phyloP scores from a whole-genome alignment of 1,140 invertebrate species.

The Pemphigus obesinymphae region DNA sequence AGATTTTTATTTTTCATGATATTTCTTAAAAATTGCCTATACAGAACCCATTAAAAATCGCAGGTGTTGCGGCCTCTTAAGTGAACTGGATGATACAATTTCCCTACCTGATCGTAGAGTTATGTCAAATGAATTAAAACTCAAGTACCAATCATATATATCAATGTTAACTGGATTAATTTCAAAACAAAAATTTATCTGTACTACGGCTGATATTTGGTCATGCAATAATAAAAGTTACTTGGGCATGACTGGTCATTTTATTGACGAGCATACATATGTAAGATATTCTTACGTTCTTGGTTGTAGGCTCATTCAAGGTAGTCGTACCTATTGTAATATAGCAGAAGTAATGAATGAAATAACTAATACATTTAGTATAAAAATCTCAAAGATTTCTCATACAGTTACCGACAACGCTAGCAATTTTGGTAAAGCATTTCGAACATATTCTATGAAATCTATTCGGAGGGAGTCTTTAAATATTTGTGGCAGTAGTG shows the following conservation, averaged over 20 bases:
- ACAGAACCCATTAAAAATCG: too few relatives aligned
- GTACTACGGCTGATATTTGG: slow-evolving; percentile 10
- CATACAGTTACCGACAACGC: not conserved
- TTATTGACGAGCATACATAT: too few relatives aligned
- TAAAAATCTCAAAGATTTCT: not conserved
- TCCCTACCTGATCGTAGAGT: not conserved
- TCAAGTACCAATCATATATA: not conserved
- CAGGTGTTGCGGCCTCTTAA: too few relatives aligned
- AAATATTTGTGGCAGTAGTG: not conserved
- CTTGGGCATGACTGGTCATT: not conserved
- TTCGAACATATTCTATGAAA: not conserved
- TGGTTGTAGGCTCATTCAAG: not conserved
- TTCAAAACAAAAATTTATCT: not conserved
- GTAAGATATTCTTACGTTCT: not conserved
- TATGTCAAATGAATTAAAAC: not conserved
- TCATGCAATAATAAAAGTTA: not conserved
- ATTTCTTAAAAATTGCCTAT: too few relatives aligned
- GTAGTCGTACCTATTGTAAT: not conserved
- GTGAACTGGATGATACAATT: not conserved
- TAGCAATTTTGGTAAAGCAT: slow-evolving; percentile 4
- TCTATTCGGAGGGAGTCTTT: not conserved
- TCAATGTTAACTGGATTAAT: not conserved
- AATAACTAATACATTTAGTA: not conserved
- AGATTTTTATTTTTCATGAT: too few relatives aligned
- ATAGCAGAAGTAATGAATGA: not conserved